Evolutionary conservation across 1,140 invertebrate species (phyloP).

Genomic region (Formica exsecta): DNA sequence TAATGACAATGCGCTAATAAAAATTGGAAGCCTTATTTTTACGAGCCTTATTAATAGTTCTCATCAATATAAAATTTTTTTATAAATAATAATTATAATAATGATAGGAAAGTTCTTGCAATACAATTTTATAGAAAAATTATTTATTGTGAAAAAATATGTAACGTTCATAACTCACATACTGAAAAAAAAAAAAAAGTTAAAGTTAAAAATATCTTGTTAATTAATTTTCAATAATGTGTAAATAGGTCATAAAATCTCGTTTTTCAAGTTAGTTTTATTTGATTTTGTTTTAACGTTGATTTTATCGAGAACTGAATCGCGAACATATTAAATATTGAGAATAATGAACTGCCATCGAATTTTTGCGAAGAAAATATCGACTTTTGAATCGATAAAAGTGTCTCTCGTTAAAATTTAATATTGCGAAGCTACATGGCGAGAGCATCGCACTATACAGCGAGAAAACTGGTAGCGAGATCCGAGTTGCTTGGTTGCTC

Average conservation of each 20-base stretch:
- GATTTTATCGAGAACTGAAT: conserved; percentile 13
- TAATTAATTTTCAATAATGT: conserved; percentile 28
- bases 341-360: background rate
- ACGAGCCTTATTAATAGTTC: background rate
- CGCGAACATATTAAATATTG: conserved; percentile 15
- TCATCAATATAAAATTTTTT: background rate
- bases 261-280: conserved; percentile 23
- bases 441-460: background rate
- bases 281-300: background rate
- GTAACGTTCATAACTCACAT: background rate
- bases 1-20: background rate
- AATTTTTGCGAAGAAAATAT: conserved; percentile 12
- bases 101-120: background rate
- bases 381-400: background rate
- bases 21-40: conserved; percentile 12
- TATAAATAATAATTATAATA: background rate
- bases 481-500: conserved; percentile 14
- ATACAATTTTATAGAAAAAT: background rate
- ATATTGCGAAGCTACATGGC: conserved; percentile 6
- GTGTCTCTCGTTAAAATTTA: conserved; percentile 41
- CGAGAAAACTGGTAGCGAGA: conserved; percentile 40
- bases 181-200: background rate
- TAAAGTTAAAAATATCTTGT: background rate
- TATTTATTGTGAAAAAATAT: conserved; percentile 29
- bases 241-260: conserved; percentile 33